Evolutionary conservation across 2,888 invertebrate species (phyloP).

Genomic region (Chrysolina oricalcia): DNA sequence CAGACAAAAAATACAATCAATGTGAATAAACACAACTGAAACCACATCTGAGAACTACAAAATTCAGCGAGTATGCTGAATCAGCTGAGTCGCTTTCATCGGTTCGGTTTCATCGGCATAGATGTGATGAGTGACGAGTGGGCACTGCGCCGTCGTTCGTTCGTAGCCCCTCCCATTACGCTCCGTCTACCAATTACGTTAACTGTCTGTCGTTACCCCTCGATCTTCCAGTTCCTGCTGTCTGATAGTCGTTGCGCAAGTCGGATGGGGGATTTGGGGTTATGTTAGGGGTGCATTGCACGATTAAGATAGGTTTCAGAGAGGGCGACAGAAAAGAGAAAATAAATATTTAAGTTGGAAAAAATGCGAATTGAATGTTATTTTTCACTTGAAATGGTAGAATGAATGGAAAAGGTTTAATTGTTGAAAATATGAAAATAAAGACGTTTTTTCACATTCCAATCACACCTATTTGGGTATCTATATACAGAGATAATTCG

Average conservation of each 20-base stretch:
- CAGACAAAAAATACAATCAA: not conserved
- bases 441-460: not conserved
- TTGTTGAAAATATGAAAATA: not conserved
- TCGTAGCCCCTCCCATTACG: conserved; percentile 41
- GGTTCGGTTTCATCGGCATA: not conserved
- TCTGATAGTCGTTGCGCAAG: conserved; percentile 47
- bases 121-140: conserved; percentile 32
- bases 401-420: too few relatives aligned
- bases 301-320: conserved; percentile 24
- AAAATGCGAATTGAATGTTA: not conserved
- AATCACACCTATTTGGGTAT: too few relatives aligned
- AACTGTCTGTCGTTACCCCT: conserved; percentile 46
- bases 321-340: conserved; percentile 5
- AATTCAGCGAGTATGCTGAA: too few relatives aligned
- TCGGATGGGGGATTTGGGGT: conserved; percentile 36
- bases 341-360: conserved; percentile 1
- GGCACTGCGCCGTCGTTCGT: conserved; percentile 36
- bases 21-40: not conserved
- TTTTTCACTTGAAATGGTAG: too few relatives aligned
- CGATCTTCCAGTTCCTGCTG: conserved; percentile 36
- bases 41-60: too few relatives aligned
- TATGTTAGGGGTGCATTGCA: conserved; percentile 32
- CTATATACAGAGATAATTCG: too few relatives aligned
- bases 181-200: conserved; percentile 45
- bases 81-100: too few relatives aligned